Conservation (phyloP, 2,888 invertebrate species). For the Pheosia tremula region DNA sequence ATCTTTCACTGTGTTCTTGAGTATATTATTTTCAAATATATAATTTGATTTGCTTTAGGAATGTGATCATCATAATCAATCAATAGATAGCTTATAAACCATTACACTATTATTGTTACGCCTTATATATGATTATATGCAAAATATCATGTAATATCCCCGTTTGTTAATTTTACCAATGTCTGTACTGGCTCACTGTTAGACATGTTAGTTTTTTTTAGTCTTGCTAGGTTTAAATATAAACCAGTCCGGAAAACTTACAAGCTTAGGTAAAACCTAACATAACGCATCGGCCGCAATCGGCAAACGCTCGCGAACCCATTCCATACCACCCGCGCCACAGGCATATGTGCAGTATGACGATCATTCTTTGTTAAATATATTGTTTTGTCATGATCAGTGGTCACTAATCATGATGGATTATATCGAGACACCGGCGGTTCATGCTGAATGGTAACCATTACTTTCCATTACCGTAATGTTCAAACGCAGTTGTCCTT, state of each 20-base stretch:
- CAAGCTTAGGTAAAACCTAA: neutral
- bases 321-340: neutral
- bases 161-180: no score
- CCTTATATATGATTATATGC: no score
- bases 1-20: no score
- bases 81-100: no score
- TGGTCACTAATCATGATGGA: constrained; percentile 1
- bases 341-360: constrained; percentile 17
- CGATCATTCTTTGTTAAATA: constrained; percentile 21
- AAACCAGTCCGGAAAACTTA: neutral
- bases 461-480: constrained; percentile 5
- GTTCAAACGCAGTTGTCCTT: constrained; percentile 32
- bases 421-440: constrained; percentile 5
- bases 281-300: constrained; percentile 12
- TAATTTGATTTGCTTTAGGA: no score
- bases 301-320: constrained; percentile 23
- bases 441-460: neutral
- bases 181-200: no score
- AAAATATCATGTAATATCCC: no score
- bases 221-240: no score
- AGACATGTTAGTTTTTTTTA: no score
- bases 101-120: no score
- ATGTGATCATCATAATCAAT: no score
- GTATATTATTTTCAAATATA: no score
- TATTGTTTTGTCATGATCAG: constrained; percentile 9